These are phyloP conservation scores for Anas platyrhynchos DNA, from an alignment of 2,113 vertebrate genomes.

Conservation along the genomic window DNA sequence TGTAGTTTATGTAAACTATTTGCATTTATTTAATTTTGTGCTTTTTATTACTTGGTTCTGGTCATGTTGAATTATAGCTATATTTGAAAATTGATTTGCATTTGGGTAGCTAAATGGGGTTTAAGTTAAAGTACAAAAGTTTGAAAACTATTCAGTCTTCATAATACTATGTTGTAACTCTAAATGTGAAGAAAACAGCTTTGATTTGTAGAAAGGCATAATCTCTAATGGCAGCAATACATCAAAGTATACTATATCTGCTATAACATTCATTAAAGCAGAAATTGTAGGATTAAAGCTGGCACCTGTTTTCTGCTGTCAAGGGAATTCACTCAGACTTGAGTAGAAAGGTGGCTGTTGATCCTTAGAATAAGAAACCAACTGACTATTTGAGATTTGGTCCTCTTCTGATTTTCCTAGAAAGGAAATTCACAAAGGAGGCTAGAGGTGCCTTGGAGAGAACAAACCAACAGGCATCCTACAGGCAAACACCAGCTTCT, in stretches of 20 bases:
- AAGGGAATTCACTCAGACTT: neutral
- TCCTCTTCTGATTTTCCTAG: constrained; percentile 16
- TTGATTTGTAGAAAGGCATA: neutral
- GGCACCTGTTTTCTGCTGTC: constrained; percentile 5
- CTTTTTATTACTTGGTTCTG: neutral
- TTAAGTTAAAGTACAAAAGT: neutral
- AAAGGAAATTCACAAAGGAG: neutral
- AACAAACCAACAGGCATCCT: neutral
- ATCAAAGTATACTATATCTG: neutral
- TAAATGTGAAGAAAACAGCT: neutral
- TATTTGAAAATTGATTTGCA: neutral
- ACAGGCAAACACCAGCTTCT: neutral
- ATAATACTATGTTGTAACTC: neutral
- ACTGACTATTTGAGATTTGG: neutral
- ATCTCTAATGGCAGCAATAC: neutral
- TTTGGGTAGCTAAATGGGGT: neutral
- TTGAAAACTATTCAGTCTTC: neutral
- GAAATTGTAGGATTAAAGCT: neutral
- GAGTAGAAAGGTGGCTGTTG: neutral
- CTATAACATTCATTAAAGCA: neutral
- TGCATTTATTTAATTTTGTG: neutral
- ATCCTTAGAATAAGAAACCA: neutral
- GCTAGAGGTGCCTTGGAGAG: neutral
- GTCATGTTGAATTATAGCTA: neutral
- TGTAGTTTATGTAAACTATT: neutral